A percentile compares a stretch with the other conserved stretches of the same genome.
Conservation (phyloP, 2,888 invertebrate species). For the Polyploca ridens region DNA sequence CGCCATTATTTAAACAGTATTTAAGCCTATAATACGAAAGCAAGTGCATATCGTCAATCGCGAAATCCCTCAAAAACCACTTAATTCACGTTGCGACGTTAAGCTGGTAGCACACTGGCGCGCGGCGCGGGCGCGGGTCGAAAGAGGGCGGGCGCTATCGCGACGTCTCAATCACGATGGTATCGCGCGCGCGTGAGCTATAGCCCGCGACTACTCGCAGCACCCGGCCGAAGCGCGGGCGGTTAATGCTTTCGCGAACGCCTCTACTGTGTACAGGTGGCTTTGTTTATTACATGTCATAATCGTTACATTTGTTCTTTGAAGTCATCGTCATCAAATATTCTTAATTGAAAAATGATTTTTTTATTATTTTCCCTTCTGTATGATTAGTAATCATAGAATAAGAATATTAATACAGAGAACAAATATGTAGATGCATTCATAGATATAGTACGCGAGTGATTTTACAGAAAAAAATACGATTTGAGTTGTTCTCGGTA, state of each 20-base stretch:
- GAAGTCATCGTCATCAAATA: not conserved
- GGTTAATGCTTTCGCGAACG: slow-evolving; percentile 25
- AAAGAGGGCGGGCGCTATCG: slow-evolving; percentile 33
- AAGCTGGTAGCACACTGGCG: slow-evolving; percentile 37
- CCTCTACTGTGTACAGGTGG: slow-evolving; percentile 21
- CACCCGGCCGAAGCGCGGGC: not conserved
- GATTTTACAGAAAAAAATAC: too few relatives aligned
- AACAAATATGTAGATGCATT: too few relatives aligned
- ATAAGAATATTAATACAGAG: too few relatives aligned
- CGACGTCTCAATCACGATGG: slow-evolving; percentile 48
- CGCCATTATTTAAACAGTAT: not conserved
- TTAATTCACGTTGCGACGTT: slow-evolving; percentile 31
- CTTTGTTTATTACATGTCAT: not conserved
- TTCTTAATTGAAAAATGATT: not conserved
- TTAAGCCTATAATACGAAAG: slow-evolving; percentile 13
- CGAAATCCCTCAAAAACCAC: slow-evolving; percentile 30
- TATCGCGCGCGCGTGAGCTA: slow-evolving; percentile 30
- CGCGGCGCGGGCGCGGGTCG: slow-evolving; percentile 27
- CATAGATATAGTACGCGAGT: too few relatives aligned
- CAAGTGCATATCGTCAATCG: slow-evolving; percentile 31
- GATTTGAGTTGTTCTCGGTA: too few relatives aligned
- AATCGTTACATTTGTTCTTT: not conserved
- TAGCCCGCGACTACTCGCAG: slow-evolving; percentile 5
- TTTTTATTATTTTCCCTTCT: not conserved
- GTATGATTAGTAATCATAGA: too few relatives aligned